These are phyloP conservation scores for Epirrhoe alternata DNA, from an alignment of 2,888 invertebrate genomes.

Conservation along the genomic window DNA sequence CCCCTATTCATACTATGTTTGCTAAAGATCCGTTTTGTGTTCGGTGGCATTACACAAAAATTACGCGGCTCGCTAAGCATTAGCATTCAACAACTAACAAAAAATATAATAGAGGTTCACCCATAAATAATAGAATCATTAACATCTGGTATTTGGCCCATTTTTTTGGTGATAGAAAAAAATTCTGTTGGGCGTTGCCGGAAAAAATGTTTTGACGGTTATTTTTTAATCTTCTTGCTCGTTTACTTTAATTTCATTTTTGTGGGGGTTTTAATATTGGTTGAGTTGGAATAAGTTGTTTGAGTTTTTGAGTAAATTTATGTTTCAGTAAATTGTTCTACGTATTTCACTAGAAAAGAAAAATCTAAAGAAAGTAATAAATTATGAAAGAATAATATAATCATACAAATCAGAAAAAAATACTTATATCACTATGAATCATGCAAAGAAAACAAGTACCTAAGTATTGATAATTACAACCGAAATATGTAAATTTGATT, in stretches of 20 bases:
- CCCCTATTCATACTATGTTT: slow-evolving; percentile 16
- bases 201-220: slow-evolving; percentile 77
- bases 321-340: no score
- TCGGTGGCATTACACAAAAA: slow-evolving; percentile 35
- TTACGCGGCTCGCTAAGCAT: slow-evolving; percentile 48
- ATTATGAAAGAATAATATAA: no score
- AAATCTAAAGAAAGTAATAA: no score
- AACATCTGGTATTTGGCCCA: slow-evolving; percentile 81
- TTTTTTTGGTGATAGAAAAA: slow-evolving; percentile 61
- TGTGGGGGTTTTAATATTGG: slow-evolving; percentile 1
- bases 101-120: slow-evolving; percentile 65
- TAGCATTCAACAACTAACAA: slow-evolving; percentile 42
- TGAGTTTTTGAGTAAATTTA: no score
- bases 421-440: no score
- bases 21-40: slow-evolving; percentile 26
- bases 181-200: slow-evolving; percentile 63
- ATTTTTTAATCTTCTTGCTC: slow-evolving; percentile 61
- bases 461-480: neutral
- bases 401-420: no score
- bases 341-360: no score
- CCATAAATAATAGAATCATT: slow-evolving; percentile 85
- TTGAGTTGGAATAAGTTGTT: neutral
- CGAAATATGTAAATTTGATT: no score
- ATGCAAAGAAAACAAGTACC: neutral
- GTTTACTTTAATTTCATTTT: slow-evolving; percentile 31